Conservation (phyloP, 2,113 vertebrate genomes). For the Illadopsis cleaveri region DNA sequence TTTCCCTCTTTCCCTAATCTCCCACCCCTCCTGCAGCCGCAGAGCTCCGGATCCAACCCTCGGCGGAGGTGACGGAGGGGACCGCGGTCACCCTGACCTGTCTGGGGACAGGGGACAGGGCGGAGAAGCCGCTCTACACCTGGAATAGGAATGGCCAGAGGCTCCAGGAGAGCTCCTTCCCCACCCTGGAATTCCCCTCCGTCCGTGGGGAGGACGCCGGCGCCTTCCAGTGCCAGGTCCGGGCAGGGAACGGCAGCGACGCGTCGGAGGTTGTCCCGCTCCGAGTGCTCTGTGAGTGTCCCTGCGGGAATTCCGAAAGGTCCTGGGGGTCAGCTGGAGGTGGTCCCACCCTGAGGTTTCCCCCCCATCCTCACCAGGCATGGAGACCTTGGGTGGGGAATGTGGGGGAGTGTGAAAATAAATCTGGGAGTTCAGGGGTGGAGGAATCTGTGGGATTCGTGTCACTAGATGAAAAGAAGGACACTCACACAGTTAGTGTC, state of each 20-base stretch:
- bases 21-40: neutral
- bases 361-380: accelerated
- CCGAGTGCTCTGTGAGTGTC: slow-evolving; percentile 62
- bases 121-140: neutral
- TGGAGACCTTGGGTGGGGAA: neutral
- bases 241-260: neutral
- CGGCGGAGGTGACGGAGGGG: slow-evolving; percentile 60
- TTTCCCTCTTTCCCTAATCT: neutral
- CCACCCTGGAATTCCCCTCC: neutral
- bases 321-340: neutral
- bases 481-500: no score
- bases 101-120: neutral
- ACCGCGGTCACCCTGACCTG: slow-evolving; percentile 66
- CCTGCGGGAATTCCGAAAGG: neutral
- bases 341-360: accelerated
- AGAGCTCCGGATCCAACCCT: slow-evolving; percentile 61
- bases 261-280: neutral
- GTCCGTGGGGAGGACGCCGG: slow-evolving; percentile 12
- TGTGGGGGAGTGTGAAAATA: accelerated
- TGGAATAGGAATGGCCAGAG: slow-evolving; percentile 67
- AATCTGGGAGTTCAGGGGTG: neutral
- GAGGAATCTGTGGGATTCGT: no score
- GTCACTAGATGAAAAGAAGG: no score
- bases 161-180: neutral
- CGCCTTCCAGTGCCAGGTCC: slow-evolving; percentile 60